These are phyloP conservation scores for Girardinus metallicus DNA, from an alignment of 2,797 vertebrate genomes.

Conservation along the genomic window DNA sequence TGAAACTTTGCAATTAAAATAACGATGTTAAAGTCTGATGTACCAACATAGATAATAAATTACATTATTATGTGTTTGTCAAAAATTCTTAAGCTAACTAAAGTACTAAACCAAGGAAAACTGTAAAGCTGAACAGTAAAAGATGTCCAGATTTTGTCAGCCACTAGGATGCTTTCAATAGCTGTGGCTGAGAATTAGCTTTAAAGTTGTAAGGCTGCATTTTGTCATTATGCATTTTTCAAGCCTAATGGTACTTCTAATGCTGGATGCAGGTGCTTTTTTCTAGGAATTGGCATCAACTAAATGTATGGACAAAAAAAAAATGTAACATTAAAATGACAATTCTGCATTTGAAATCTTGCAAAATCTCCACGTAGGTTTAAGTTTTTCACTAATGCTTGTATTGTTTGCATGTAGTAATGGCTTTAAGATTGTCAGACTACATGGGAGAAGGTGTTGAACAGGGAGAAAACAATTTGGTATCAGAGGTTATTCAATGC, in stretches of 20 bases:
- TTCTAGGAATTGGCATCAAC: conserved; percentile 53
- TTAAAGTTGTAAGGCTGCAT: conserved; percentile 65
- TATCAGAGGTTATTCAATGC: conserved; percentile 46
- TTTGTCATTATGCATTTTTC: conserved; percentile 60
- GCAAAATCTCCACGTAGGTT: conserved; percentile 65
- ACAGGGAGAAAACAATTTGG: conserved; percentile 17
- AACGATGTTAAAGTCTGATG: neutral
- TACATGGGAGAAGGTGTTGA: conserved; percentile 43
- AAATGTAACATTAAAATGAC: conserved; percentile 39
- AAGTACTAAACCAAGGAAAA: neutral
- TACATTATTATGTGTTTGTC: conserved; percentile 13
- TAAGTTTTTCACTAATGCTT: conserved; percentile 63
- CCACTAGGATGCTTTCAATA: conserved; percentile 26
- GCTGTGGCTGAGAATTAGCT: conserved; percentile 53
- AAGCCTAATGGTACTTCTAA: conserved; percentile 75
- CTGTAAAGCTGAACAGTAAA: conserved; percentile 24
- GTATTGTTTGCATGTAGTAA: conserved; percentile 70
- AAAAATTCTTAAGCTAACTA: conserved; percentile 15
- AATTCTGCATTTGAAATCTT: conserved; percentile 68
- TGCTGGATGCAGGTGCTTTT: conserved; percentile 72
- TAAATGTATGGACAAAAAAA: conserved; percentile 57
- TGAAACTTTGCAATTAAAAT: conserved; percentile 28
- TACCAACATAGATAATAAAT: neutral
- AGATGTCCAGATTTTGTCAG: conserved; percentile 38
- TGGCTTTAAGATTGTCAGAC: conserved; percentile 62